Conservation (phyloP, 2,113 vertebrate species). For the Melanotaenia duboulayi region DNA sequence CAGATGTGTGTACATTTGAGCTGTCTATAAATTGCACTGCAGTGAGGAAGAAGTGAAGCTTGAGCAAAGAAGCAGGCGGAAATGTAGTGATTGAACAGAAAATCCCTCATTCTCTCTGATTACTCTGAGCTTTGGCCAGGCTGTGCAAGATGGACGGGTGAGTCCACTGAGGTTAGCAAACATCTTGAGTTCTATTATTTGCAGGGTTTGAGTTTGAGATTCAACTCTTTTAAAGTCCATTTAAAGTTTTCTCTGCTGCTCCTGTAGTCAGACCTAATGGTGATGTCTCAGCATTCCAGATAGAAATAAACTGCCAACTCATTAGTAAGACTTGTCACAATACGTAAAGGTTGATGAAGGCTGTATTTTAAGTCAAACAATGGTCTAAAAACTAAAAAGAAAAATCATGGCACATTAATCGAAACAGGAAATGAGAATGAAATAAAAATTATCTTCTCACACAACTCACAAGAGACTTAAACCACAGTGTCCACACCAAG, state of each 20-base stretch:
- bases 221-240: conserved; percentile 1
- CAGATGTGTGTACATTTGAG: conserved; percentile 40
- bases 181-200: neutral
- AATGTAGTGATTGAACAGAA: conserved; percentile 36
- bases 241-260: neutral
- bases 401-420: too few relatives aligned
- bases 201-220: neutral
- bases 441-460: too few relatives aligned
- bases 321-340: too few relatives aligned
- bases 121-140: conserved; percentile 20
- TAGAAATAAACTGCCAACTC: too few relatives aligned
- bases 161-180: conserved; percentile 7
- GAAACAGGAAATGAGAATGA: too few relatives aligned
- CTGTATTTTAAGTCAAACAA: too few relatives aligned
- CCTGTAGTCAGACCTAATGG: neutral
- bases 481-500: too few relatives aligned
- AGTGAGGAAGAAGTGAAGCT: conserved; percentile 32
- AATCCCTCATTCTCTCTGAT: conserved; percentile 32
- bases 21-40: conserved; percentile 55
- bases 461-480: too few relatives aligned
- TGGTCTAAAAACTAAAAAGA: too few relatives aligned
- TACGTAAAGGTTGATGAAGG: too few relatives aligned
- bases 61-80: conserved; percentile 28
- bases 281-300: too few relatives aligned
- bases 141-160: conserved; percentile 11